These are phyloP conservation scores for Magallana gigas DNA, from an alignment of 1,140 invertebrate species.

Conservation along the genomic window DNA sequence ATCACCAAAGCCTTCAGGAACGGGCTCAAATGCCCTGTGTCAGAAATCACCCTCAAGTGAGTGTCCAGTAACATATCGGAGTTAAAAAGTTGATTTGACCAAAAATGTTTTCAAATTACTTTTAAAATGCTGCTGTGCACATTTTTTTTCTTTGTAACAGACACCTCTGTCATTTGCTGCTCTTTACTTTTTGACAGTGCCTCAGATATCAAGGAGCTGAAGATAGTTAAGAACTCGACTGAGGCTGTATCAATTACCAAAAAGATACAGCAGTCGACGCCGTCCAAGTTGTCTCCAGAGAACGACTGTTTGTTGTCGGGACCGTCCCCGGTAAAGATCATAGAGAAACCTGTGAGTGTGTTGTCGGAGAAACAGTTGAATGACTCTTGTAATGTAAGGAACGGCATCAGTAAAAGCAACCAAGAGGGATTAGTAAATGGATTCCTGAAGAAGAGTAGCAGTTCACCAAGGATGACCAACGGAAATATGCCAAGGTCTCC, in stretches of 20 bases:
- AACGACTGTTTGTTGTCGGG: constrained; percentile 59
- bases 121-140: too few relatives aligned
- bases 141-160: too few relatives aligned
- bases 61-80: neutral
- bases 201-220: constrained; percentile 82
- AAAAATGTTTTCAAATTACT: too few relatives aligned
- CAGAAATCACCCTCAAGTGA: constrained; percentile 82
- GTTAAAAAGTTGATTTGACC: too few relatives aligned
- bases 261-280: constrained; percentile 60
- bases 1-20: constrained; percentile 89
- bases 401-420: neutral
- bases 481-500: constrained; percentile 41
- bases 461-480: neutral
- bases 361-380: neutral
- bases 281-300: constrained; percentile 69
- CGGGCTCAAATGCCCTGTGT: constrained; percentile 84
- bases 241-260: constrained; percentile 79
- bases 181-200: constrained; percentile 78
- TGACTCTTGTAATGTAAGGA: neutral
- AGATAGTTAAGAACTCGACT: constrained; percentile 82
- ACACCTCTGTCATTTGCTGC: too few relatives aligned
- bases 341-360: constrained; percentile 47
- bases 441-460: neutral
- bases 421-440: neutral
- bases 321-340: constrained; percentile 69